These are phyloP conservation scores for Nasonia vitripennis DNA, from an alignment of 1,140 invertebrate species.

Conservation along the genomic window DNA sequence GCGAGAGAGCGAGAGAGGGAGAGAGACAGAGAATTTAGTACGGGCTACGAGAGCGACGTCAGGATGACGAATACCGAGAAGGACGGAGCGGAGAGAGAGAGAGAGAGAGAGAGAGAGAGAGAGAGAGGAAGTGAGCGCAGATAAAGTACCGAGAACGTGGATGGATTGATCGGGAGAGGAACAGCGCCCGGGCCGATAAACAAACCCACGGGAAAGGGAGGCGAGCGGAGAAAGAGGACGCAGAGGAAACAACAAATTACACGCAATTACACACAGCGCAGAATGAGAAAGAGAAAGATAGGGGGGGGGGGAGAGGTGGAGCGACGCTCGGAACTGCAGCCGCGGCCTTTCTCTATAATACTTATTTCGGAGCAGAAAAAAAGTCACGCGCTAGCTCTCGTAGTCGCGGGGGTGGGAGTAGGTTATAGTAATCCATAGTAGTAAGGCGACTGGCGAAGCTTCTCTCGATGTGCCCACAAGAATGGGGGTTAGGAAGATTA, in stretches of 20 bases:
- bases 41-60: conserved; percentile 17
- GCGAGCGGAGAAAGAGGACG: background rate
- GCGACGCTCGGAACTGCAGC: background rate
- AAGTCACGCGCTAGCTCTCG: conserved; percentile 27
- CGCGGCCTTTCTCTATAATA: conserved; percentile 2
- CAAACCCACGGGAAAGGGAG: conserved; percentile 28
- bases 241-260: conserved; percentile 42
- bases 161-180: conserved; percentile 34
- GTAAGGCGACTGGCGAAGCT: background rate
- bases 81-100: conserved; percentile 15
- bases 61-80: conserved; percentile 53
- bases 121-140: conserved; percentile 39
- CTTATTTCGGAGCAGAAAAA: conserved; percentile 11
- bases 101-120: conserved; percentile 36
- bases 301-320: background rate
- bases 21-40: background rate
- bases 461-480: too few relatives aligned
- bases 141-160: conserved; percentile 44
- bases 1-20: background rate
- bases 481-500: background rate
- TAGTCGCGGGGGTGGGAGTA: conserved; percentile 11
- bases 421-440: conserved; percentile 9
- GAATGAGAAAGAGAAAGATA: background rate
- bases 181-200: conserved; percentile 28
- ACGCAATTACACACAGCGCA: background rate